Conservation (phyloP, 2,888 invertebrate species). For the Elysia crispata region DNA sequence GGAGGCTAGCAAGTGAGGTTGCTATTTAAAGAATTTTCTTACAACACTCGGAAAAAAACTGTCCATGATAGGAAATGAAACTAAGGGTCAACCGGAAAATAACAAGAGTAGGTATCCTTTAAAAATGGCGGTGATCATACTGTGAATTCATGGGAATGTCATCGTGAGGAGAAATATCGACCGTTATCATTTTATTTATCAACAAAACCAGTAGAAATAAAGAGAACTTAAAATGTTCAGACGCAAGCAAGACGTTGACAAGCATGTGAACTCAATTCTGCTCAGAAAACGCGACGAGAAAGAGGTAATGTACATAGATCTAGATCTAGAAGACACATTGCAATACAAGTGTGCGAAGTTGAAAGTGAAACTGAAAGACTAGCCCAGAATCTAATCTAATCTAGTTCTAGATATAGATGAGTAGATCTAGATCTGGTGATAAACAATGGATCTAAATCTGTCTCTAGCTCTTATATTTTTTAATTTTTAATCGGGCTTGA, state of each 20-base stretch:
- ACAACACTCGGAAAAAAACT: no score
- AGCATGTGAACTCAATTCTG: constrained; percentile 69
- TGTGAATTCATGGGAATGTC: background rate
- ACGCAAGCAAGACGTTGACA: constrained; percentile 73
- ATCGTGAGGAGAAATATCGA: no score
- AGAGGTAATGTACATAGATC: constrained; percentile 62
- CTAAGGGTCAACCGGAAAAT: no score
- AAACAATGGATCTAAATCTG: no score
- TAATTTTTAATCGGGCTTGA: no score
- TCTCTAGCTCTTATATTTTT: no score
- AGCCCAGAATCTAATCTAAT: background rate
- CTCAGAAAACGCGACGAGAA: constrained; percentile 67
- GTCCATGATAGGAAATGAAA: no score
- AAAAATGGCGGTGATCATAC: constrained; percentile 43
- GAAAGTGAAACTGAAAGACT: background rate
- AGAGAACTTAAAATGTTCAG: constrained; percentile 61
- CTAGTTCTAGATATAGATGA: background rate
- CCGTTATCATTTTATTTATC: no score
- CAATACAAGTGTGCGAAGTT: background rate
- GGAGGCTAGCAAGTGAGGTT: no score
- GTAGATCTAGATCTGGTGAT: no score
- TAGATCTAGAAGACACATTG: background rate
- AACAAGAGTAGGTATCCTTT: background rate
- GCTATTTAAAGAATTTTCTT: no score
- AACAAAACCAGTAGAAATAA: no score